These are phyloP conservation scores for Maniola jurtina DNA, from an alignment of 1,140 invertebrate genomes.

Conservation along the genomic window DNA sequence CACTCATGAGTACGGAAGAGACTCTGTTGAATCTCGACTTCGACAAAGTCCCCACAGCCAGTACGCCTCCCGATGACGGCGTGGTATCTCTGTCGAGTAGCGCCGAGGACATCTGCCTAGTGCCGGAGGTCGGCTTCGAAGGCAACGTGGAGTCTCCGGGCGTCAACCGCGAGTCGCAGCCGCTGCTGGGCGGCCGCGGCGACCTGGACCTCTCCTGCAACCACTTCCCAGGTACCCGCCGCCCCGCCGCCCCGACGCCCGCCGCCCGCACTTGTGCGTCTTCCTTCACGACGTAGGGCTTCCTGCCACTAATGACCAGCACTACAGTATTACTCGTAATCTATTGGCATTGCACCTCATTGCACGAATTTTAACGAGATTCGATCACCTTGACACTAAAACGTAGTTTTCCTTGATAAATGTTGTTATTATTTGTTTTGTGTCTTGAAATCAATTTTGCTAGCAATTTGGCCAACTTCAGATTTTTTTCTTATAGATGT, in stretches of 20 bases:
- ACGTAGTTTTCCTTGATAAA: slow-evolving; percentile 1
- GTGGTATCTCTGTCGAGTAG: slow-evolving; percentile 77
- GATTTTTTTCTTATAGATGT: background rate
- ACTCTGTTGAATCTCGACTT: slow-evolving; percentile 79
- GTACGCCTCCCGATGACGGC: slow-evolving; percentile 75
- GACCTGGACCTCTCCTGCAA: slow-evolving; percentile 88
- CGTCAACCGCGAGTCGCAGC: slow-evolving; percentile 92
- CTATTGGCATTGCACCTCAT: background rate
- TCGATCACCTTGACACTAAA: slow-evolving; percentile 7
- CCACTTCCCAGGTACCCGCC: slow-evolving; percentile 86
- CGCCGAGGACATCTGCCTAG: slow-evolving; percentile 83
- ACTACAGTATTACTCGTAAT: slow-evolving; percentile 19
- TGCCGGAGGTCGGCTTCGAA: slow-evolving; percentile 83
- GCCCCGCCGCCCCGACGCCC: too few relatives aligned
- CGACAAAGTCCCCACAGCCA: slow-evolving; percentile 67
- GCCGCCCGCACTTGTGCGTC: slow-evolving; percentile 42
- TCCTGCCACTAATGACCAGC: background rate
- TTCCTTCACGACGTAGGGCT: slow-evolving; percentile 25
- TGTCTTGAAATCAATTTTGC: slow-evolving; percentile 3
- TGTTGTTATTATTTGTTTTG: too few relatives aligned
- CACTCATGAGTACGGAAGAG: slow-evolving; percentile 80
- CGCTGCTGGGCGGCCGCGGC: slow-evolving; percentile 89
- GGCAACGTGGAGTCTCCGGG: slow-evolving; percentile 86
- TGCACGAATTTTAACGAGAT: background rate
- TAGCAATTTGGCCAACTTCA: slow-evolving; percentile 46